A percentile compares a stretch with the other conserved stretches of the same genome.
phyloP scores from a whole-genome alignment of 2,113 vertebrate species.

The Crotalus viridis region DNA sequence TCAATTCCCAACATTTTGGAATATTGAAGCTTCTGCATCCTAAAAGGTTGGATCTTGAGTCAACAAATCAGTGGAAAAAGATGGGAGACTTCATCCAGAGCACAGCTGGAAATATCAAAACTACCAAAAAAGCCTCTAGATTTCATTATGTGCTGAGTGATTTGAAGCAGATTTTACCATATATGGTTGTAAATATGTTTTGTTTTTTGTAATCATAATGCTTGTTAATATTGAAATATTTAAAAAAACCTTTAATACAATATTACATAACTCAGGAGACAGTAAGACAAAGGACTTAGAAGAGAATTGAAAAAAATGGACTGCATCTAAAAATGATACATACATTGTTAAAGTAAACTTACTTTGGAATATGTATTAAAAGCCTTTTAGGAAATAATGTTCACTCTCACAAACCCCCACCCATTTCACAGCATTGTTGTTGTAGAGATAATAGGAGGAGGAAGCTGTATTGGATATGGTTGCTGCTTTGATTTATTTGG shows the following conservation, averaged over 20 bases:
- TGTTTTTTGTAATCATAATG: background rate
- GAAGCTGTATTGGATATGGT: background rate
- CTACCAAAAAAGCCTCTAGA: background rate
- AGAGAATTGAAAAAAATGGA: background rate
- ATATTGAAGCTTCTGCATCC: background rate
- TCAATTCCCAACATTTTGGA: background rate
- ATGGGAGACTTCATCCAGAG: background rate
- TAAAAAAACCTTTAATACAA: background rate
- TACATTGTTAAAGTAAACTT: background rate
- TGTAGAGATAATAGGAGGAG: background rate
- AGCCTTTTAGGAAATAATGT: background rate
- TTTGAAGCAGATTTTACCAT: background rate
- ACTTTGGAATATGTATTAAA: background rate
- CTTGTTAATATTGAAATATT: background rate
- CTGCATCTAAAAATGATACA: background rate
- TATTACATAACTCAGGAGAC: background rate
- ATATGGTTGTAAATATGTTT: background rate
- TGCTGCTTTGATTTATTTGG: background rate
- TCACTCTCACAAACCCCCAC: background rate
- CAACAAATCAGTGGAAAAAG: background rate
- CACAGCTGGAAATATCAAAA: background rate
- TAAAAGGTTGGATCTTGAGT: background rate
- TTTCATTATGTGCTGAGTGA: background rate
- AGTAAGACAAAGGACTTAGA: background rate
- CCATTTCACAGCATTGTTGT: background rate